Base-by-base conservation (phyloP, 2,888 invertebrate genomes). In the Sinodicranocentrus sp. region DNA sequence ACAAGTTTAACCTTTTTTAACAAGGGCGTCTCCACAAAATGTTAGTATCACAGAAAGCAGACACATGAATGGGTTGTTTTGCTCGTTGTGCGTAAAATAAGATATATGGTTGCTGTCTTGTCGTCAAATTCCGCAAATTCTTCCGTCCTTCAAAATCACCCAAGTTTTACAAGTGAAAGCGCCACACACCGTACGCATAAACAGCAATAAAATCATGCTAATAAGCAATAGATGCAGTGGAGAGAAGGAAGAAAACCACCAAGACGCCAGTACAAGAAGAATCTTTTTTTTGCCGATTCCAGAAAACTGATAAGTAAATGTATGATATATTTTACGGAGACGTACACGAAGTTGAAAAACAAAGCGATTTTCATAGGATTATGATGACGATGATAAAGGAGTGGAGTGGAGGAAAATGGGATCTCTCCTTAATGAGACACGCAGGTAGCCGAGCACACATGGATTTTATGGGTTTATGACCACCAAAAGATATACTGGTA, bases 51-150 rank as follows among this genome's bases (percentile, higher is more conserved):
- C 19, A 1, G 19, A 68, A 21, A 25, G 71, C 17, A 44, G 19
- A 6, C 15, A 63, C 3, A 10, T 21, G 15, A 28, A 26, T 48
- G 44, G 17, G 48, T 23, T 10, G n/a, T 48, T 68, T 44, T 21
- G 2, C 25, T 70, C 19, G 25, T 57, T 61, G 39, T 73, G 52
- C 33, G 71, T 79, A 52, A 79, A 79, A 79, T 78, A 79, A 72
- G 72, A 80, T 72, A 80, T 72, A 65, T 73, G 54, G 57, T 54
- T 25, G 28, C 67, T 80, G 80, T 80, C 63, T n/a, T 79, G 79
- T 71, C 78, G 72, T 72, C 72, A 72, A 72, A 79, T 79, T 80
- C 71, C 72, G 79, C 72, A 71, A 72, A 80, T 72, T 65, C 63
- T 72, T 80, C 48, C 21, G 68, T 70, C 28, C 28, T 59, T 68